Conservation (phyloP, 2,797 vertebrate species). For the Lindbergichthys nudifrons region DNA sequence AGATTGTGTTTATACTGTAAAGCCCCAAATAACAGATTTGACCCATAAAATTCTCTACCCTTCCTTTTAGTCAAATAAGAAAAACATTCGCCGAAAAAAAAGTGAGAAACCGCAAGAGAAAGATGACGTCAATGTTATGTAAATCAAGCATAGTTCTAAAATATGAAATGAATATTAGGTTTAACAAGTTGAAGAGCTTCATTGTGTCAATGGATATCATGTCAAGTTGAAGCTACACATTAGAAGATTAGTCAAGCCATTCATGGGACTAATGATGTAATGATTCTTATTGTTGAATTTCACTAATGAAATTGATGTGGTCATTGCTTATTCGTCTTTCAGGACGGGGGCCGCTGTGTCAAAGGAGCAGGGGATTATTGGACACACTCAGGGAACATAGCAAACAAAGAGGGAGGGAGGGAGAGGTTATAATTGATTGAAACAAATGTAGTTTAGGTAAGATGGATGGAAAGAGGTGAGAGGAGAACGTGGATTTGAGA, state of each 20-base stretch:
- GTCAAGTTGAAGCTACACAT: conserved; percentile 1
- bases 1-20: neutral
- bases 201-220: neutral
- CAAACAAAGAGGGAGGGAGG: conserved; percentile 39
- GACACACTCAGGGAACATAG: conserved; percentile 55
- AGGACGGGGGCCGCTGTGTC: conserved; percentile 9
- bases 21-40: neutral
- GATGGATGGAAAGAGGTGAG: conserved; percentile 48
- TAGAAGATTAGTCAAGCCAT: conserved; percentile 8
- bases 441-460: conserved; percentile 47
- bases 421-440: conserved; percentile 53
- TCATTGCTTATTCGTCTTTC: conserved; percentile 23
- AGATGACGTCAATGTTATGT: neutral
- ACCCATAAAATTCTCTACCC: neutral
- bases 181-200: neutral
- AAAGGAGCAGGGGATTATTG: conserved; percentile 50
- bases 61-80: neutral
- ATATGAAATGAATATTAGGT: neutral
- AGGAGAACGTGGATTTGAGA: conserved; percentile 25
- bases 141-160: neutral
- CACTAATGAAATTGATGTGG: conserved; percentile 42
- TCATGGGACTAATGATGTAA: conserved; percentile 16
- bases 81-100: neutral
- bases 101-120: neutral
- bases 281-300: conserved; percentile 22